Percentiles rank a stretch among this genome's conserved stretches.
Conservation (phyloP, 2,113 vertebrate species). For the Microcebus lehilahytsara region DNA sequence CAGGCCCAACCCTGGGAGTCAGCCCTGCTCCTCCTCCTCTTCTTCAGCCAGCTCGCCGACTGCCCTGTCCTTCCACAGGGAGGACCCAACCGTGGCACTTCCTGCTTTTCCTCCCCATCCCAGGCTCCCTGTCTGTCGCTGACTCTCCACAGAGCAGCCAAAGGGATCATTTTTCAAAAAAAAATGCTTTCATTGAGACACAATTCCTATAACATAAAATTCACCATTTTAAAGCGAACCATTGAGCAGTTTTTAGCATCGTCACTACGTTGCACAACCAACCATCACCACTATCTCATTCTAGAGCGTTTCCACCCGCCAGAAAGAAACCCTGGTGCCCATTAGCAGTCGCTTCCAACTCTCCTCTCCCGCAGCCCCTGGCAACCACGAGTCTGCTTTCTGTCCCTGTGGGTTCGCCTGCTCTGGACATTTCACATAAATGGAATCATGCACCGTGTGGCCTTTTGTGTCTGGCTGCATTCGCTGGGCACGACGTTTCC, state of each 20-base stretch:
- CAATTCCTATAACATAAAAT: not conserved
- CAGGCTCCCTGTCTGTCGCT: not conserved
- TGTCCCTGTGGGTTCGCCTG: not conserved
- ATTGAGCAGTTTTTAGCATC: not conserved
- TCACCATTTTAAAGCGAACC: not conserved
- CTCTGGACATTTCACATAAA: not conserved
- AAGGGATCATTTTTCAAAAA: not conserved
- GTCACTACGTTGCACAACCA: not conserved
- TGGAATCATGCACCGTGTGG: not conserved
- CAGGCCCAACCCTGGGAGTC: not conserved
- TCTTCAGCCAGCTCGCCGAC: not conserved
- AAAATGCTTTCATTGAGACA: not conserved
- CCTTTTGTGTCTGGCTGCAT: not conserved
- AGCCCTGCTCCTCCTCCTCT: too few species aligned
- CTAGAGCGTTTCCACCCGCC: not conserved
- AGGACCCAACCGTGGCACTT: rapidly evolving
- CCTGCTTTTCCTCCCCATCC: not conserved
- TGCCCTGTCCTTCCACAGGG: rapidly evolving
- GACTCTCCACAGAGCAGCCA: not conserved
- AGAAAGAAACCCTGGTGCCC: not conserved
- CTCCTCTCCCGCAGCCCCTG: not conserved
- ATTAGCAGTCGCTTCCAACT: not conserved
- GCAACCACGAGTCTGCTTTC: not conserved
- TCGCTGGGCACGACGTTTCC: not conserved
- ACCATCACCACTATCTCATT: not conserved